Evolutionary conservation across 1,140 invertebrate genomes (phyloP), one percentile per base, ranked within the genome.

Genomic region (Centruroides vittatus): DNA sequence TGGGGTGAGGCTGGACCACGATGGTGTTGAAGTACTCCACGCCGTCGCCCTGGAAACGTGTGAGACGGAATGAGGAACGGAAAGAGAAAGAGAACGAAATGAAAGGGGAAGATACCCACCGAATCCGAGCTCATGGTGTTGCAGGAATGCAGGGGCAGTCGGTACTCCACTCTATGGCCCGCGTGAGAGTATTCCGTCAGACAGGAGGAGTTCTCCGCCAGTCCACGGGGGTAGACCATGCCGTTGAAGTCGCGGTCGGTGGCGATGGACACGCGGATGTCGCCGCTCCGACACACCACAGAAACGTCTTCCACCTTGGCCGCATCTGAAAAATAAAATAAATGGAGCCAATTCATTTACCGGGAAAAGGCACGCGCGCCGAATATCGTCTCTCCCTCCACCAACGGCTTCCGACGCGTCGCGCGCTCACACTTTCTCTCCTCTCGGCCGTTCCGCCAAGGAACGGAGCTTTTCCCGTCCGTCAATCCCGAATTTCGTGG

Each of bases 1-100:
- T 89, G 52, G 89, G 76, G 75, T 94, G 90, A 23, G 90, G 90
- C 72, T 93, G 88, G 49, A 94, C 84, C 55, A 93, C 88, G 66
- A 94, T 89, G 51, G 89, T 93, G 71, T 94, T 94, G 76, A 85
- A 91, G 75, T 92, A 94, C 72, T 93, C 91, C 67, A 92, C 55
- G 46, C 87, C 88, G 70, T 92, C 87, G 57, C 88, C 84, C 88
- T 92, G 78, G 78, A 50, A n/a, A 47, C 11, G 46, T 13, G 5
- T n/a, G 46, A 47, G 3, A 47, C 46, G 47, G 10, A 23, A 5
- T 9, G n/a, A 36, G 54, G 5, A 13, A 57, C 12, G 48, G 55
- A 13, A 46, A 23, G 7, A 47, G 23, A n/a, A 47, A 57, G 23
- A 6, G 36, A 51, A 52, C 41, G 8, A 3, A 41, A 41, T 0